Percentiles rank a stretch among this genome's conserved stretches.
These are phyloP conservation scores for Aethes cnicana DNA, from an alignment of 2,888 invertebrate genomes.

Conservation along the genomic window DNA sequence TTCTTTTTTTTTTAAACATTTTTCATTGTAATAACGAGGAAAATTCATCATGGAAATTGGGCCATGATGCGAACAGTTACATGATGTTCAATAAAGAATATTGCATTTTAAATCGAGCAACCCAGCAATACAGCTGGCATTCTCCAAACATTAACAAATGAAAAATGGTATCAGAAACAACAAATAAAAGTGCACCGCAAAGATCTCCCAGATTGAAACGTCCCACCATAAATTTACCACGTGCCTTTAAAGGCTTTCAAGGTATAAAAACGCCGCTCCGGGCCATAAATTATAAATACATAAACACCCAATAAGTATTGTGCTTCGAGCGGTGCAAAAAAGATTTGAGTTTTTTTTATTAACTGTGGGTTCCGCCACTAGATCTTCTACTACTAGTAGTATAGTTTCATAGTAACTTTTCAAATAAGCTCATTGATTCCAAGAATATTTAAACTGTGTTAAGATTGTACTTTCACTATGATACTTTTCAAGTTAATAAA, in stretches of 20 bases:
- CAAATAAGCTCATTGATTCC: too few species aligned
- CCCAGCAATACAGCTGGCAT: slow-evolving; percentile 26
- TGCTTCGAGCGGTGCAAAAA: slow-evolving; percentile 46
- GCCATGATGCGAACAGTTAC: too few species aligned
- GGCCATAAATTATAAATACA: slow-evolving; percentile 73
- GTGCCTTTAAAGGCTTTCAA: slow-evolving; percentile 62
- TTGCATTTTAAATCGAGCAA: slow-evolving; percentile 10
- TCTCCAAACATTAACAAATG: slow-evolving; percentile 48
- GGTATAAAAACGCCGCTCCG: slow-evolving; percentile 65
- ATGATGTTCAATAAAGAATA: too few species aligned
- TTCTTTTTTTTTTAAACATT: too few species aligned
- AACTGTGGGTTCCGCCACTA: slow-evolving; percentile 20
- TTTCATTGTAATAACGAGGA: too few species aligned
- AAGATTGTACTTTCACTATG: too few species aligned
- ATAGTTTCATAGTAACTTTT: too few species aligned
- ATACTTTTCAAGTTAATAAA: too few species aligned
- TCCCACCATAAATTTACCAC: slow-evolving; percentile 71
- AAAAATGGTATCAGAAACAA: slow-evolving; percentile 49
- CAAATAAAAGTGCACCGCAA: slow-evolving; percentile 43
- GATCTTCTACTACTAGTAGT: too few species aligned
- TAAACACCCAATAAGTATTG: slow-evolving; percentile 64
- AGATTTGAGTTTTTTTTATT: slow-evolving; percentile 33
- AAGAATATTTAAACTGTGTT: too few species aligned
- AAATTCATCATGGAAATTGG: too few species aligned
- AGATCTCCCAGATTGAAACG: slow-evolving; percentile 76